phyloP scores from a whole-genome alignment of 2,888 invertebrate species.

The Volucella zonaria region DNA sequence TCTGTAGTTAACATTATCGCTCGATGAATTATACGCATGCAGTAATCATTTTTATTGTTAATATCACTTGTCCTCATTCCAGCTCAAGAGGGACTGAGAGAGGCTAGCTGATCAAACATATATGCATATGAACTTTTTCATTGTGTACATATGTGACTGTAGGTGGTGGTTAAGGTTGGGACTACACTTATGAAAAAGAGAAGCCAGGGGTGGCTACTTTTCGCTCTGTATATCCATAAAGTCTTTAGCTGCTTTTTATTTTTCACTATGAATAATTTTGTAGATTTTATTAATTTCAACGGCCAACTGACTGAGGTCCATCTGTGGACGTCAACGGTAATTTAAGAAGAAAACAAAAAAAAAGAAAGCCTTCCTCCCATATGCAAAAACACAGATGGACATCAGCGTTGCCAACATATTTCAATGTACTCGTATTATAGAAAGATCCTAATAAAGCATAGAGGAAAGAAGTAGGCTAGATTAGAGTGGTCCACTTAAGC shows the following conservation, averaged over 20 bases:
- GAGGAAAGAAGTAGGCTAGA: no score
- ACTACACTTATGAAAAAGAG: no score
- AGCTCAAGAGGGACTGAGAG: background rate
- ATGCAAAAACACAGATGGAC: no score
- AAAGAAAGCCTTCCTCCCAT: background rate
- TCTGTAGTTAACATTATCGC: conserved; percentile 64
- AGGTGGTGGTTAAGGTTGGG: no score
- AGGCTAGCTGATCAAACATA: conserved; percentile 23
- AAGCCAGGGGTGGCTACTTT: background rate
- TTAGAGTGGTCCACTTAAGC: no score
- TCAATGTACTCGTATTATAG: no score
- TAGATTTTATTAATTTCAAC: conserved; percentile 54
- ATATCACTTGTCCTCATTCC: conserved; percentile 10
- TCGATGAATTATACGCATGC: conserved; percentile 66
- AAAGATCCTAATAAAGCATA: no score
- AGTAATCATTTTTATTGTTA: conserved; percentile 68
- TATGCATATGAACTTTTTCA: no score
- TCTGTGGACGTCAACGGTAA: conserved; percentile 20
- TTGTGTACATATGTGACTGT: background rate
- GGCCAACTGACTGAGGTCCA: conserved; percentile 17
- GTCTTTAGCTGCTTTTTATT: conserved; percentile 38
- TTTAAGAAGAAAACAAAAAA: conserved; percentile 42
- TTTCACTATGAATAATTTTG: conserved; percentile 46
- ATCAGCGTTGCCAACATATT: no score
- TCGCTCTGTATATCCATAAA: conserved; percentile 6